These are phyloP conservation scores for Sinonovacula constricta DNA, from an alignment of 1,140 invertebrate species.

Conservation along the genomic window DNA sequence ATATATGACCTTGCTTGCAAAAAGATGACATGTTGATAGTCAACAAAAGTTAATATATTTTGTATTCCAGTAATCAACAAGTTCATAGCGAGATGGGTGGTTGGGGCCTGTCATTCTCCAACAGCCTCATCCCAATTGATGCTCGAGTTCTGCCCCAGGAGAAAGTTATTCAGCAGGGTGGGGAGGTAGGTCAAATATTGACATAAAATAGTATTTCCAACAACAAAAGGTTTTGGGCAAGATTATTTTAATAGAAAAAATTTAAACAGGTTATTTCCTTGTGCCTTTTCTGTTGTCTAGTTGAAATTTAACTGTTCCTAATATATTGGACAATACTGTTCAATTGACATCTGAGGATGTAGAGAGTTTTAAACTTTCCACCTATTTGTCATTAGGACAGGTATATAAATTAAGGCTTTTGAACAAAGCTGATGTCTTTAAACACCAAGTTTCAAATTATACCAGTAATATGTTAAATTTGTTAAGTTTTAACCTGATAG, in stretches of 20 bases:
- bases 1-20: neutral
- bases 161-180: conserved; percentile 82
- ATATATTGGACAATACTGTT: too few species aligned
- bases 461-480: too few species aligned
- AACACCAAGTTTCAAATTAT: too few species aligned
- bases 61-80: conserved; percentile 73
- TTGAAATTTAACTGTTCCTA: neutral
- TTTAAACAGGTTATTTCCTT: neutral
- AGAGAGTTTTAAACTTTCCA: too few species aligned
- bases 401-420: too few species aligned
- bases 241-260: neutral
- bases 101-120: conserved; percentile 88
- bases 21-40: neutral
- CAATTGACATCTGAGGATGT: too few species aligned
- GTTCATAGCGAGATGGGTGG: conserved; percentile 84
- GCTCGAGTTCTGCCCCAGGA: conserved; percentile 86
- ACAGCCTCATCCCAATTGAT: conserved; percentile 73
- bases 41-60: neutral
- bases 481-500: too few species aligned
- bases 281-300: neutral
- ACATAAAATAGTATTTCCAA: neutral
- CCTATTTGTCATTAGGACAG: too few species aligned
- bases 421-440: too few species aligned
- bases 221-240: neutral
- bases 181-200: conserved; percentile 36